These are phyloP conservation scores for Mythimna impura DNA, from an alignment of 2,888 invertebrate genomes.

Conservation along the genomic window DNA sequence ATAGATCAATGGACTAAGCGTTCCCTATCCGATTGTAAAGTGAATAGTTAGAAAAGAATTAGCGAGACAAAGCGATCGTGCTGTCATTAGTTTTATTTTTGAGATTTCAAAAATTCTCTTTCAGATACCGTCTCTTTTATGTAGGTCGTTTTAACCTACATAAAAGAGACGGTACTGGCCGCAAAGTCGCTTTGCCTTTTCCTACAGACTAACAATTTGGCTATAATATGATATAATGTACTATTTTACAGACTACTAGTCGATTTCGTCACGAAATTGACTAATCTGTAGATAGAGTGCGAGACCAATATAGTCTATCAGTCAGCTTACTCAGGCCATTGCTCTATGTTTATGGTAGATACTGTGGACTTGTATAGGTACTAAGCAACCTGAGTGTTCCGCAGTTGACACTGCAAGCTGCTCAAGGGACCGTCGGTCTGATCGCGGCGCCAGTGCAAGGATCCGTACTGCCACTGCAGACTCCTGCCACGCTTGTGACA, in stretches of 20 bases:
- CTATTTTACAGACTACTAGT: background rate
- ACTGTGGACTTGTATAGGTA: slow-evolving; percentile 57
- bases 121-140: no score
- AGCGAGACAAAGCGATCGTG: background rate
- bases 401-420: slow-evolving; percentile 80
- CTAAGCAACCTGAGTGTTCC: slow-evolving; percentile 72
- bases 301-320: background rate
- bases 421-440: slow-evolving; percentile 77
- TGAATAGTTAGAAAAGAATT: background rate
- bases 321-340: background rate
- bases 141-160: no score
- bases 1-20: background rate
- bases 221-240: background rate
- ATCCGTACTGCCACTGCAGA: slow-evolving; percentile 76
- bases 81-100: background rate
- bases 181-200: background rate
- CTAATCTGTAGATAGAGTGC: no score
- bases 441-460: slow-evolving; percentile 78
- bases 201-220: background rate
- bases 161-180: background rate
- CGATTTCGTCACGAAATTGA: background rate
- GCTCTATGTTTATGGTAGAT: background rate
- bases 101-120: background rate
- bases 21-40: background rate
- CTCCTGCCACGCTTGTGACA: slow-evolving; percentile 70